These are phyloP conservation scores for Bombyx huttoni DNA, from an alignment of 2,888 invertebrate genomes.

Conservation along the genomic window DNA sequence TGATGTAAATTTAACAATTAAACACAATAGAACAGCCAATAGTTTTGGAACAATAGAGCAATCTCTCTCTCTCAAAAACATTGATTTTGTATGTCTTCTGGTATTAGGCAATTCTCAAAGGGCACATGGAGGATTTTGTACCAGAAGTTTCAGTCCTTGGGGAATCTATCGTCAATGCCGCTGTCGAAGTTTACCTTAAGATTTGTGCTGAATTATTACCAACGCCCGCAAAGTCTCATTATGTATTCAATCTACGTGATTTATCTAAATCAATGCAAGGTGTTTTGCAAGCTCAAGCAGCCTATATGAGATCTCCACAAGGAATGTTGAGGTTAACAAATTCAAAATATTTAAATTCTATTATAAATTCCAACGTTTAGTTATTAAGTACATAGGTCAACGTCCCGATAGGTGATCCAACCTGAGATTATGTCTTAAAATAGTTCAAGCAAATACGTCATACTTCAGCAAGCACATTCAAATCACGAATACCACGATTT, in stretches of 20 bases:
- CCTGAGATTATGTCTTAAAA: too few species aligned
- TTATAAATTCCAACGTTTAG: too few species aligned
- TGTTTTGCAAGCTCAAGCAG: slow-evolving; percentile 85
- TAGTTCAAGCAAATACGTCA: too few species aligned
- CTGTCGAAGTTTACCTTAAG: slow-evolving; percentile 86
- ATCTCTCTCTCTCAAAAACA: too few species aligned
- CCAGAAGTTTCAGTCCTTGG: slow-evolving; percentile 77
- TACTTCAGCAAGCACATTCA: too few species aligned
- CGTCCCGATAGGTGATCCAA: too few species aligned
- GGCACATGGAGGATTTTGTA: slow-evolving; percentile 85
- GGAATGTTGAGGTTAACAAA: slow-evolving; percentile 75
- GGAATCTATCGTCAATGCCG: slow-evolving; percentile 83
- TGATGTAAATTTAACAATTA: too few species aligned
- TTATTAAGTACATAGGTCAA: too few species aligned
- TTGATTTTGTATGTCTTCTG: slow-evolving; percentile 5
- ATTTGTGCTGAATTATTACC: slow-evolving; percentile 87
- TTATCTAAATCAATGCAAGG: slow-evolving; percentile 93
- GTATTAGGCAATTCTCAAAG: slow-evolving; percentile 76
- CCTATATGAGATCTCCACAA: slow-evolving; percentile 76
- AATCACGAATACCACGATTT: too few species aligned
- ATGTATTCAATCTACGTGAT: slow-evolving; percentile 93
- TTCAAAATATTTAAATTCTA: too few species aligned
- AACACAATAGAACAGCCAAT: not conserved
- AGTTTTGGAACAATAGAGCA: not conserved
- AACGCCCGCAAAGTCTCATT: slow-evolving; percentile 93